A percentile compares a stretch with the other conserved stretches of the same genome.
Conservation (phyloP, 2,797 vertebrate genomes). For the Kryptopterus vitreolus region DNA sequence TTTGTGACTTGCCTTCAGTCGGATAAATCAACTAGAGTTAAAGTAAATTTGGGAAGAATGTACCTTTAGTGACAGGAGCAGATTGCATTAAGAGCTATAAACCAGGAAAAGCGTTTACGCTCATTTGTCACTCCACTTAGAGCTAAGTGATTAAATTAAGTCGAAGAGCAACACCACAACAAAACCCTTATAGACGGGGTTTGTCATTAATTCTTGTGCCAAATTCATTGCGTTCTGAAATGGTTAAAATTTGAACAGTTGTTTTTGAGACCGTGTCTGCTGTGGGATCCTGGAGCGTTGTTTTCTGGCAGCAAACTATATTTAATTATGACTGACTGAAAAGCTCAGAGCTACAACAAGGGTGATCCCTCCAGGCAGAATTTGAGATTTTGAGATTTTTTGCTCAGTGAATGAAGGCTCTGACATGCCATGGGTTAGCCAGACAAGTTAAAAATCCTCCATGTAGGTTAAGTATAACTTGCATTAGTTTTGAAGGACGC, state of each 20-base stretch:
- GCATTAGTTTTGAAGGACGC: background rate
- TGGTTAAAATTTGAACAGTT: slow-evolving; percentile 50
- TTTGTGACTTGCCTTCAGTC: slow-evolving; percentile 46
- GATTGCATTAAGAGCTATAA: slow-evolving; percentile 66
- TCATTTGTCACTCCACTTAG: slow-evolving; percentile 51
- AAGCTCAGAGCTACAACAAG: slow-evolving; percentile 56
- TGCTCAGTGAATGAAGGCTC: background rate
- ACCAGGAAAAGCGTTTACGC: slow-evolving; percentile 48
- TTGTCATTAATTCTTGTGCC: slow-evolving; percentile 14
- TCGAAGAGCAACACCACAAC: slow-evolving; percentile 34
- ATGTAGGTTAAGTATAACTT: background rate
- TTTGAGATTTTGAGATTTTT: slow-evolving; percentile 30
- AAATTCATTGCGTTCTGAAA: slow-evolving; percentile 48
- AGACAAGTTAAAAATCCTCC: background rate
- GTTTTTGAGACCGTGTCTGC: slow-evolving; percentile 57
- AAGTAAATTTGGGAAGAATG: slow-evolving; percentile 58
- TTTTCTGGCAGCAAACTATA: slow-evolving; percentile 56
- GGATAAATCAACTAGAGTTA: slow-evolving; percentile 61
- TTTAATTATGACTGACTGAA: slow-evolving; percentile 56
- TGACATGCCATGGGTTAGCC: background rate
- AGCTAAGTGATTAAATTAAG: slow-evolving; percentile 65
- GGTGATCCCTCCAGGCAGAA: slow-evolving; percentile 51
- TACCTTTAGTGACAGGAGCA: slow-evolving; percentile 56
- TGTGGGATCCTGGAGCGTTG: slow-evolving; percentile 52
- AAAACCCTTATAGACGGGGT: slow-evolving; percentile 9